These are phyloP conservation scores for Anguilla pacifica DNA, from an alignment of 2,797 vertebrate species.

Conservation along the genomic window DNA sequence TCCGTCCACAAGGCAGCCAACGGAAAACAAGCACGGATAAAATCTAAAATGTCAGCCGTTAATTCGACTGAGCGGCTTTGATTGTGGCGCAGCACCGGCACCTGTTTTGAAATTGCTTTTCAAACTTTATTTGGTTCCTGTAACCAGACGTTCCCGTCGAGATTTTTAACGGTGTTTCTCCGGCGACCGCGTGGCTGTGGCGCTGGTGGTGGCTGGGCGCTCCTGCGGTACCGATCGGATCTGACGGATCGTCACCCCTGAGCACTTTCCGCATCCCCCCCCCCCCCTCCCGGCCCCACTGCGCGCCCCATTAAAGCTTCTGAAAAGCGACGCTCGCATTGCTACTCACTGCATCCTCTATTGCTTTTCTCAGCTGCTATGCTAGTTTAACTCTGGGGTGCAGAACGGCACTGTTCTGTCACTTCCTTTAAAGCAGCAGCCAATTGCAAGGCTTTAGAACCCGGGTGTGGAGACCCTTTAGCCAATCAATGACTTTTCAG, in stretches of 20 bases:
- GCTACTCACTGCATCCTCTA: background rate
- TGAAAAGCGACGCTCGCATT: background rate
- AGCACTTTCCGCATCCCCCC: background rate
- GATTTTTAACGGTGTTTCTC: slow-evolving; percentile 67
- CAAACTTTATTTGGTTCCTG: slow-evolving; percentile 59
- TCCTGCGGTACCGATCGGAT: background rate
- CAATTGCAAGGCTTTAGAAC: background rate
- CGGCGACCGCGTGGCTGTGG: slow-evolving; percentile 56
- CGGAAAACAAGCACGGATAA: slow-evolving; percentile 63
- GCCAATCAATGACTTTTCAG: background rate
- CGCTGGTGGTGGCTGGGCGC: slow-evolving; percentile 58
- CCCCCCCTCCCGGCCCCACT: background rate
- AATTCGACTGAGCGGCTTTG: slow-evolving; percentile 64
- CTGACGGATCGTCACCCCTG: background rate
- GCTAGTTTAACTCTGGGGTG: background rate
- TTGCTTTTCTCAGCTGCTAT: background rate
- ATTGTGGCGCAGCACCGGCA: slow-evolving; percentile 60
- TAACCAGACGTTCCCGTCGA: slow-evolving; percentile 70
- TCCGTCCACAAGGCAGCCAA: slow-evolving; percentile 50
- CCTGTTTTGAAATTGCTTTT: slow-evolving; percentile 65
- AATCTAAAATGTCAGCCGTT: slow-evolving; percentile 65
- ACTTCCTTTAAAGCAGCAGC: background rate
- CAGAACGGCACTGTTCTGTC: background rate
- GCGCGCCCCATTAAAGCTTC: background rate
- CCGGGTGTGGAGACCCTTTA: background rate